Conservation (phyloP, 2,888 invertebrate species). For the Sicus ferrugineus region DNA sequence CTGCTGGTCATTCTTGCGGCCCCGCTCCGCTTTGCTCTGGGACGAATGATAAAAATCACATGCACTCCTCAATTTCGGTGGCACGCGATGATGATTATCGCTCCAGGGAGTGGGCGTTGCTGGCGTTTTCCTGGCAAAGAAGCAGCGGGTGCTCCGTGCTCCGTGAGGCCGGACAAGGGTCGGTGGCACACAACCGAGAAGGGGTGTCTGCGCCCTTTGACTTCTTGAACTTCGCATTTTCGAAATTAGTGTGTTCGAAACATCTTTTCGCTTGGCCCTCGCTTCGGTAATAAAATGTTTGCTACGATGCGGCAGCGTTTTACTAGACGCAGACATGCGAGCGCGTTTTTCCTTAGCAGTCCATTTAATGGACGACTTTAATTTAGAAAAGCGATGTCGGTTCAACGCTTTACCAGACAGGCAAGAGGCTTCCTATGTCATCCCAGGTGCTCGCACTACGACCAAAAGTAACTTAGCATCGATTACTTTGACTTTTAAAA, state of each 20-base stretch:
- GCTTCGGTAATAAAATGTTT: constrained; percentile 52
- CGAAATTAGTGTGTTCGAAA: constrained; percentile 46
- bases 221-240: constrained; percentile 44
- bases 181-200: background rate
- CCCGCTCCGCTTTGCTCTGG: constrained; percentile 1
- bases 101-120: constrained; percentile 39
- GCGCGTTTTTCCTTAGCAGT: background rate
- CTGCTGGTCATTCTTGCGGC: background rate
- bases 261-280: constrained; percentile 45
- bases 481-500: no score
- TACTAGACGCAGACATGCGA: constrained; percentile 46
- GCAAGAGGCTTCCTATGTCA: no score
- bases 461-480: no score
- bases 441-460: no score
- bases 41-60: constrained; percentile 64
- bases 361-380: background rate
- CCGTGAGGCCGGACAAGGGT: constrained; percentile 9
- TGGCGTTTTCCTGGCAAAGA: constrained; percentile 17
- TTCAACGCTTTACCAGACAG: background rate
- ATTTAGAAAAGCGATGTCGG: background rate
- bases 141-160: constrained; percentile 17
- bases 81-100: constrained; percentile 63
- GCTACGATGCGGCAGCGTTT: constrained; percentile 42
- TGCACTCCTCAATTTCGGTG: constrained; percentile 63
- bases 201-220: constrained; percentile 46